Evolutionary conservation across 1,140 invertebrate species (phyloP).

Genomic region (Halyomorpha halys): DNA sequence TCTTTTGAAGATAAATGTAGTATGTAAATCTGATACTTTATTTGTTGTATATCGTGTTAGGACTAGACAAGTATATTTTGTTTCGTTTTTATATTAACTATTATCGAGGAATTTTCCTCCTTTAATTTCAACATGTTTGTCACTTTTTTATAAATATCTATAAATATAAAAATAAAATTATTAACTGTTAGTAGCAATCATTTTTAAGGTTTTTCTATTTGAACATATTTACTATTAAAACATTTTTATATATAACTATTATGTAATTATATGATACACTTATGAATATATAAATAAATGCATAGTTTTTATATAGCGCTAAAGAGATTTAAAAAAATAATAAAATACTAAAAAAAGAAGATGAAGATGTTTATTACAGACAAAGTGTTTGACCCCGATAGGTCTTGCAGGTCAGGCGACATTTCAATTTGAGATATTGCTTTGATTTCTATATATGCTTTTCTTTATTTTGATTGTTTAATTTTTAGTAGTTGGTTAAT

Average conservation of each 20-base stretch:
- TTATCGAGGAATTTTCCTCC: no score
- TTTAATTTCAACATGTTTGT: background rate
- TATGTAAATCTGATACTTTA: background rate
- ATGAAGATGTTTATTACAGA: background rate
- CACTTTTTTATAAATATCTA: background rate
- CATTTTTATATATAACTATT: slow-evolving; percentile 6
- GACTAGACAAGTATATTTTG: background rate
- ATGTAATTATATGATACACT: slow-evolving; percentile 6
- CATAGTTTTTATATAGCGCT: slow-evolving; percentile 4
- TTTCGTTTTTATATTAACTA: no score
- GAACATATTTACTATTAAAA: slow-evolving; percentile 6
- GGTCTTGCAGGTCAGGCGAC: background rate
- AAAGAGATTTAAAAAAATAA: background rate
- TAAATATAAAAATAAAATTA: background rate
- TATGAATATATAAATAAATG: slow-evolving; percentile 6
- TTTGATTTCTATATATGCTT: slow-evolving; percentile 1
- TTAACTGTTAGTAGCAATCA: slow-evolving; percentile 5
- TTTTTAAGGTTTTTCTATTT: slow-evolving; percentile 8
- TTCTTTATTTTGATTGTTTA: background rate
- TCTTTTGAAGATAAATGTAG: slow-evolving; percentile 2
- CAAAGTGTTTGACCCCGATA: background rate
- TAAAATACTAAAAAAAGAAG: background rate
- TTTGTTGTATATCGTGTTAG: background rate
- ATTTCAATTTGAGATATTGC: background rate
- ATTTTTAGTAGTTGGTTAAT: slow-evolving; percentile 7